Conservation (phyloP, 2,797 vertebrate species). For the Sebastes trivittatus region DNA sequence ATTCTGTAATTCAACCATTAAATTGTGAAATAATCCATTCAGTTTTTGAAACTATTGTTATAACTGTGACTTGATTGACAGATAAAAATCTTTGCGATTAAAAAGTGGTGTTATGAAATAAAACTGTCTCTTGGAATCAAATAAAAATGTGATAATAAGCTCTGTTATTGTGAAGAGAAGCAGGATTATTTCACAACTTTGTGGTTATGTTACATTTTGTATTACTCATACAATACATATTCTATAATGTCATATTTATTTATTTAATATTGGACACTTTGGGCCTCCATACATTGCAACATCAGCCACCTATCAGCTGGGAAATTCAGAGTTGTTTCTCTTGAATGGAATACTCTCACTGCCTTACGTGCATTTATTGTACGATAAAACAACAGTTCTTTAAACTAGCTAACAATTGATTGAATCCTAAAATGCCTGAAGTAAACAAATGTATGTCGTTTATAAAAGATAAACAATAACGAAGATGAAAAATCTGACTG, state of each 20-base stretch:
- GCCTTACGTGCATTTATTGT: not conserved
- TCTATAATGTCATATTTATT: not conserved
- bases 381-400: not conserved
- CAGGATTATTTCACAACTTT: not conserved
- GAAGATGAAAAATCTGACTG: no score
- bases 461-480: not conserved
- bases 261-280: not conserved
- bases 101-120: not conserved
- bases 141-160: not conserved
- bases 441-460: not conserved
- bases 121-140: no score
- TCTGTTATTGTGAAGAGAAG: not conserved
- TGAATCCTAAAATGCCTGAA: not conserved
- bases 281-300: not conserved
- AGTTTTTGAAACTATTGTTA: no score
- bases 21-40: not conserved
- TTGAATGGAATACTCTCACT: not conserved
- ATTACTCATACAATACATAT: not conserved
- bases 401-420: not conserved
- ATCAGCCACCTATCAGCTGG: not conserved
- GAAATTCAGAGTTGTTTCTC: not conserved
- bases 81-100: no score
- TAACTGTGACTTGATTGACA: no score
- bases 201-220: not conserved
- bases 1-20: not conserved